Conservation (phyloP, 2,113 vertebrate genomes). For the Pluvialis apricaria region DNA sequence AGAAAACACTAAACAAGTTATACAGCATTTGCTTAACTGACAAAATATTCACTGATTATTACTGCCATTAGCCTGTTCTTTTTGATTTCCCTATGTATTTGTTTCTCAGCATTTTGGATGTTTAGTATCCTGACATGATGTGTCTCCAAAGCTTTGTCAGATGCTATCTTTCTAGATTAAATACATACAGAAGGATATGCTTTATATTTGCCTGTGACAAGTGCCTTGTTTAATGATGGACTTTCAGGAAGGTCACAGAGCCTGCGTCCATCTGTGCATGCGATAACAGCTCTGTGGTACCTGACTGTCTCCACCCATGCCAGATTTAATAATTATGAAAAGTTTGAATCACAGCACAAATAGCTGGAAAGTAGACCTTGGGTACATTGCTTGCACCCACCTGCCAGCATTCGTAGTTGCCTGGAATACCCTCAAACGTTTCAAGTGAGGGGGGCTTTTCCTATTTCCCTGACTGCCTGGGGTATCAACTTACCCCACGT, state of each 20-base stretch:
- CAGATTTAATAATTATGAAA: neutral
- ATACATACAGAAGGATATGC: conserved; percentile 36
- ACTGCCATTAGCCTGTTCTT: conserved; percentile 58
- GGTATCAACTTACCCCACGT: neutral
- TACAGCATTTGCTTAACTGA: conserved; percentile 61
- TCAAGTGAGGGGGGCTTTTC: neutral
- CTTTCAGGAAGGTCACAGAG: conserved; percentile 29
- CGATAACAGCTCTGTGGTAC: accelerated
- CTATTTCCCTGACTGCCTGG: neutral
- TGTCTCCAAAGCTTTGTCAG: conserved; percentile 55
- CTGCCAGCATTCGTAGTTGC: neutral
- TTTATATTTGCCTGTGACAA: neutral
- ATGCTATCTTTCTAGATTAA: conserved; percentile 54
- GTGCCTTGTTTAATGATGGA: neutral
- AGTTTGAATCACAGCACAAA: neutral
- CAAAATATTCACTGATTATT: conserved; percentile 68
- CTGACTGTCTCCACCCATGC: neutral
- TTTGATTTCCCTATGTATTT: conserved; percentile 65
- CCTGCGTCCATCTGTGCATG: neutral
- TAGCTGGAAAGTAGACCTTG: neutral
- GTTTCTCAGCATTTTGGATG: conserved; percentile 50
- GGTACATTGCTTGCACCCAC: neutral
- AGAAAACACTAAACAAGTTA: conserved; percentile 62
- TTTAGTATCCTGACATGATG: conserved; percentile 44
- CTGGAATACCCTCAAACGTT: neutral